These are phyloP conservation scores for Callyntrura sp. DNA, from an alignment of 2,888 invertebrate species.

Conservation along the genomic window DNA sequence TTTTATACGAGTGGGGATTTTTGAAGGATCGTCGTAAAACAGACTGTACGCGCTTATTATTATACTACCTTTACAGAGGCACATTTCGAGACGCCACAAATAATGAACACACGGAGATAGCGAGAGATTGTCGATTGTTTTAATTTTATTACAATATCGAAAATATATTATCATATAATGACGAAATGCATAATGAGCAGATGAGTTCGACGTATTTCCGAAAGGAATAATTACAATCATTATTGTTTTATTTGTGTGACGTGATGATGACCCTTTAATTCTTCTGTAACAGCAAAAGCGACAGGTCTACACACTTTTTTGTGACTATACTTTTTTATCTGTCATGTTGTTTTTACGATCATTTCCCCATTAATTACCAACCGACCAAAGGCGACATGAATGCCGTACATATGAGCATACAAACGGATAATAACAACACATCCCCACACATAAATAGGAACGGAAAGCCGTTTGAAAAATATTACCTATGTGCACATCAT, in stretches of 20 bases:
- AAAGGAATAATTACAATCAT: constrained; percentile 53
- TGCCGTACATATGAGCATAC: constrained; percentile 47
- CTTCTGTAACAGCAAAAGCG: constrained; percentile 49
- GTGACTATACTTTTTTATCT: constrained; percentile 58
- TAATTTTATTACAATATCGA: not conserved
- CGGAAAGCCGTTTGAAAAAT: constrained; percentile 64
- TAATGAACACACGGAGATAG: not conserved
- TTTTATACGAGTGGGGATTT: constrained; percentile 16
- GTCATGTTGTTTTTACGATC: constrained; percentile 62
- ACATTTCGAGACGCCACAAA: not conserved
- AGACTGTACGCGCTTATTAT: no score
- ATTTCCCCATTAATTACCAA: constrained; percentile 68
- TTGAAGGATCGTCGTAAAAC: constrained; percentile 42
- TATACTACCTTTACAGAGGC: not conserved
- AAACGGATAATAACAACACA: constrained; percentile 25
- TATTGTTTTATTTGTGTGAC: constrained; percentile 55
- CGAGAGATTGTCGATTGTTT: not conserved
- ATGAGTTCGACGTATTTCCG: constrained; percentile 34
- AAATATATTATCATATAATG: constrained; percentile 29
- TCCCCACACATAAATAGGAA: not conserved
- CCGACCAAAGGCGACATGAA: constrained; percentile 66
- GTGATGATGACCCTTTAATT: constrained; percentile 64
- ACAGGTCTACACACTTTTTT: constrained; percentile 36
- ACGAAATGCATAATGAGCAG: constrained; percentile 36
- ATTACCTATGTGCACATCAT: constrained; percentile 48